These are phyloP conservation scores for Manis crassicaudata DNA, from an alignment of 2,797 vertebrate genomes.

Conservation along the genomic window DNA sequence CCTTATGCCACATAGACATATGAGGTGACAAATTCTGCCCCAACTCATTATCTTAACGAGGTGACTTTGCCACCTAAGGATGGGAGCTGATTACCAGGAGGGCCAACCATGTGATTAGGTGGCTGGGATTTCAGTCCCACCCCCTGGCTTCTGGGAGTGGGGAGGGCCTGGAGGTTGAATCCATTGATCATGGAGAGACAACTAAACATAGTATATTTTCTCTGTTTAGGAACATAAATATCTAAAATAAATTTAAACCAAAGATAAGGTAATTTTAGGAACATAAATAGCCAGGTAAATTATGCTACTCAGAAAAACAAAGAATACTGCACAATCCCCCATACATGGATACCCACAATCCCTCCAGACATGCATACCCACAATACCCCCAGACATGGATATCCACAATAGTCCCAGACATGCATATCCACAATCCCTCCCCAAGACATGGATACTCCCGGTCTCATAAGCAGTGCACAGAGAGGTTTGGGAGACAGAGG, in stretches of 20 bases:
- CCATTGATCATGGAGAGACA: background rate
- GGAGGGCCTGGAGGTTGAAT: background rate
- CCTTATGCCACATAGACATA: background rate
- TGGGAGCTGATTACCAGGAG: background rate
- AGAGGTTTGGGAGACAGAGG: background rate
- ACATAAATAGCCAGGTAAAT: background rate
- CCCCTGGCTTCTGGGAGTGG: background rate
- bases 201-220: background rate
- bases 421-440: too few relatives aligned
- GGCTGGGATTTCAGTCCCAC: background rate
- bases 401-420: too few relatives aligned
- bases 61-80: background rate
- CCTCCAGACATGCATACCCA: too few relatives aligned
- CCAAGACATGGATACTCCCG: background rate
- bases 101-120: background rate
- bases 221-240: background rate
- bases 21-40: background rate
- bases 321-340: background rate
- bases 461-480: background rate
- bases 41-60: background rate
- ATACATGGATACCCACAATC: too few relatives aligned
- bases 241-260: background rate
- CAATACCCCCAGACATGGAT: too few relatives aligned
- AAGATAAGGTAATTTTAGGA: background rate
- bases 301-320: background rate